Evolutionary conservation across 2,888 invertebrate genomes (phyloP).

Genomic region (Nipponacmea schrenckii): DNA sequence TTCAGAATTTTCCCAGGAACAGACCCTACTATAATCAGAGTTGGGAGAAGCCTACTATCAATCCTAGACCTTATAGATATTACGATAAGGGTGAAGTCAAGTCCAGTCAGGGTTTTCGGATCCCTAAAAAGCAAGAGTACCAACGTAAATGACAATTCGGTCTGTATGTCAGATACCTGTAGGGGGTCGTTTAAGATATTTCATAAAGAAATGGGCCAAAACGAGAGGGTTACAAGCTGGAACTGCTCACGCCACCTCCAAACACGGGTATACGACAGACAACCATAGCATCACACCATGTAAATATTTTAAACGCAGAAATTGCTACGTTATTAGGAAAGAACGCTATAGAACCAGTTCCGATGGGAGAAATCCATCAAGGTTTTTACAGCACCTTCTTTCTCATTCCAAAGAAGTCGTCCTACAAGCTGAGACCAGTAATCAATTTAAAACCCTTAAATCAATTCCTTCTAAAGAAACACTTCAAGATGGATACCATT

Average conservation of each 20-base stretch:
- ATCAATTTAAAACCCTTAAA: conserved; percentile 34
- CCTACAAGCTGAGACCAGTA: background rate
- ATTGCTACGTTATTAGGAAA: conserved; percentile 21
- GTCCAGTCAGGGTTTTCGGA: too few species aligned
- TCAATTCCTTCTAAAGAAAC: conserved; percentile 29
- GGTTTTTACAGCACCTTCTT: conserved; percentile 38
- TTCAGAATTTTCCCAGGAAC: too few species aligned
- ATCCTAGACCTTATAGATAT: background rate
- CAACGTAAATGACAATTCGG: too few species aligned
- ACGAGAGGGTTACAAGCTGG: conserved; percentile 27
- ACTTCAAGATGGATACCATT: conserved; percentile 34
- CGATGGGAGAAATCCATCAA: conserved; percentile 4
- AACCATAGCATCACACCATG: conserved; percentile 11
- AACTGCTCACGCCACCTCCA: conserved; percentile 20
- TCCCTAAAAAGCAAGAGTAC: too few species aligned
- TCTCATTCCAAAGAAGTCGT: conserved; percentile 23
- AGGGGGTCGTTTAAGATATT: conserved; percentile 26
- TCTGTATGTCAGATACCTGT: conserved; percentile 29
- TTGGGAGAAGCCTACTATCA: too few species aligned
- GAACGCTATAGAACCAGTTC: conserved; percentile 28
- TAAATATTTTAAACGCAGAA: conserved; percentile 13
- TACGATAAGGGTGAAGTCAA: too few species aligned
- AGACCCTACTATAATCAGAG: too few species aligned
- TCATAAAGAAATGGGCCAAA: conserved; percentile 23
- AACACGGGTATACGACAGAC: conserved; percentile 20